A percentile compares a stretch with the other conserved stretches of the same genome.
Conservation (phyloP, 2,797 vertebrate genomes). For the Pyrocephalus nanus region DNA sequence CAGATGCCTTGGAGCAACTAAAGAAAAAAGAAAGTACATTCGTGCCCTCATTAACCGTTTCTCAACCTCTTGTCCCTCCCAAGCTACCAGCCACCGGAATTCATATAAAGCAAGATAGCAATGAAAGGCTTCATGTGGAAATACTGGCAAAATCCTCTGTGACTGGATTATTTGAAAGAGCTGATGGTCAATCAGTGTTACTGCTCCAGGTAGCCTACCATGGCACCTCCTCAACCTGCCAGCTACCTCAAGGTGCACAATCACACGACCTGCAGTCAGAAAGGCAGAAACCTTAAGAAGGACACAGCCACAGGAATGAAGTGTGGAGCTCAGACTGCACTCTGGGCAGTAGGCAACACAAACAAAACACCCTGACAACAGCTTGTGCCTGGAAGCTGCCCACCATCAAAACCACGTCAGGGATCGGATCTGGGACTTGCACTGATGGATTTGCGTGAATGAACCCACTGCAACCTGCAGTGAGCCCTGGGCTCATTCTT, state of each 20-base stretch:
- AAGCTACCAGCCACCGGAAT: neutral
- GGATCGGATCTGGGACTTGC: neutral
- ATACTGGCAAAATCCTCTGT: neutral
- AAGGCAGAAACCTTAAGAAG: neutral
- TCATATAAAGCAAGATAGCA: neutral
- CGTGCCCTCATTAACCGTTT: neutral
- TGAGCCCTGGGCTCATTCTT: neutral
- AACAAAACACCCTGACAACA: neutral
- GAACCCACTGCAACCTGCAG: neutral
- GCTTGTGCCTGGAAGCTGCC: neutral
- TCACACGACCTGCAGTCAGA: neutral
- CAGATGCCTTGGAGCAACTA: neutral
- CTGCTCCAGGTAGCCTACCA: neutral
- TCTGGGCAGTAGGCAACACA: neutral
- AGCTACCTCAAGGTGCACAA: neutral
- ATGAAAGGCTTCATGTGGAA: neutral
- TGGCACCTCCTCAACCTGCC: neutral
- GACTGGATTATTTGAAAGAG: neutral
- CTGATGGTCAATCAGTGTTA: neutral
- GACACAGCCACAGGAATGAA: neutral
- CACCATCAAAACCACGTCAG: neutral
- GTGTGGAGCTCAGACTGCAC: neutral
- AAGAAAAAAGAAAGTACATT: neutral
- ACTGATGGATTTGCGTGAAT: neutral
- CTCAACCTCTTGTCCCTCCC: neutral